Conservation (phyloP, 2,888 invertebrate genomes). For the Drosophila nr. perissopoda region DNA sequence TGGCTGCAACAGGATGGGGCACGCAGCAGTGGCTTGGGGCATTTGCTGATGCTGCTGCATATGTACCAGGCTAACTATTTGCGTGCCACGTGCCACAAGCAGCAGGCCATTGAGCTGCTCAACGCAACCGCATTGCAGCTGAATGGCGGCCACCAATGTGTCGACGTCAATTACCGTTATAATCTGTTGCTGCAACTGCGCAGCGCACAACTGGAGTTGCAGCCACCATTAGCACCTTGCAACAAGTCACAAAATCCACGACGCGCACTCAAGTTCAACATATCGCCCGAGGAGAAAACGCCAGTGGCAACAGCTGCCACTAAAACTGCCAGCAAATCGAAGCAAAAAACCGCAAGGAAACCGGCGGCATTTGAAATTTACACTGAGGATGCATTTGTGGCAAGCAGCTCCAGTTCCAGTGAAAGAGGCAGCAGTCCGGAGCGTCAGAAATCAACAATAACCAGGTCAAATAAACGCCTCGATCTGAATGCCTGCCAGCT, state of each 20-base stretch:
- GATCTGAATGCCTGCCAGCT: slow-evolving; percentile 63
- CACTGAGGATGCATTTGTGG: slow-evolving; percentile 40
- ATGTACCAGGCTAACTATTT: slow-evolving; percentile 78
- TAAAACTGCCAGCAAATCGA: not conserved
- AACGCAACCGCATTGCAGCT: slow-evolving; percentile 46
- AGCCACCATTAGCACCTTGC: slow-evolving; percentile 15
- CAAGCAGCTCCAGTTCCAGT: slow-evolving; percentile 17
- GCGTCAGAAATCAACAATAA: not conserved
- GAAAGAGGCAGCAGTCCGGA: slow-evolving; percentile 23
- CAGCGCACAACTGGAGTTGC: slow-evolving; percentile 52
- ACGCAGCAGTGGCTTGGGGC: slow-evolving; percentile 32
- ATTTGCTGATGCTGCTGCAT: slow-evolving; percentile 60
- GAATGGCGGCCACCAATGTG: slow-evolving; percentile 15
- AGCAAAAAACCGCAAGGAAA: slow-evolving; percentile 26
- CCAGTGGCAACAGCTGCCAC: not conserved
- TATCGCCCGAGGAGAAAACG: slow-evolving; percentile 53
- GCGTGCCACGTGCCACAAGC: slow-evolving; percentile 62
- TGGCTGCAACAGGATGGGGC: slow-evolving; percentile 59
- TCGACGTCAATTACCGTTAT: slow-evolving; percentile 68
- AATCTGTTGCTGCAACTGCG: slow-evolving; percentile 72
- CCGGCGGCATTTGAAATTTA: slow-evolving; percentile 49
- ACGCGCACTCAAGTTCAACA: slow-evolving; percentile 68
- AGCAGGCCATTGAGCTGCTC: slow-evolving; percentile 58
- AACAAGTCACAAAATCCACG: slow-evolving; percentile 23
- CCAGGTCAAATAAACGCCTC: slow-evolving; percentile 5